Conservation (phyloP, 2,113 vertebrate genomes). For the Polyodon spathula region DNA sequence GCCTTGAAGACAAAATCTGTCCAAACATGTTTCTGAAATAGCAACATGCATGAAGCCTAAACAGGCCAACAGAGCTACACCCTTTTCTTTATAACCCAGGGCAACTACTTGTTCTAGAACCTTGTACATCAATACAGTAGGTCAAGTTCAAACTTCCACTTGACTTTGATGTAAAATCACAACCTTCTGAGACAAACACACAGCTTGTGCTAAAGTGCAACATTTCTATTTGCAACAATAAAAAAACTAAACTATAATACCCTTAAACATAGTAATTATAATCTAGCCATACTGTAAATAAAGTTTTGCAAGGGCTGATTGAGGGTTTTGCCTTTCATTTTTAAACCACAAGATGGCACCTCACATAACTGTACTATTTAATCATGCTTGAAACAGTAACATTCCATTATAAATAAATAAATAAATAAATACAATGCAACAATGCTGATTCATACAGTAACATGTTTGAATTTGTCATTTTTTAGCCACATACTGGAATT, state of each 20-base stretch:
- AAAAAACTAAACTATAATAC: no score
- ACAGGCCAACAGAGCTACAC: slow-evolving; percentile 3
- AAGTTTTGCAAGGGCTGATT: no score
- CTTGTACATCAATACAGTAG: slow-evolving; percentile 15
- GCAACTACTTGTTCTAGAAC: slow-evolving; percentile 5
- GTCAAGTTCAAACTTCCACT: slow-evolving; percentile 21
- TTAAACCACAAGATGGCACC: no score
- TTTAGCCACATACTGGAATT: background rate
- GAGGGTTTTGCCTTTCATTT: no score
- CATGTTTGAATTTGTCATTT: background rate
- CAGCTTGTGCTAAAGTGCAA: slow-evolving; percentile 11
- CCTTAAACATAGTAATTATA: no score
- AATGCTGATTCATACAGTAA: no score
- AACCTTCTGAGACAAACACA: background rate
- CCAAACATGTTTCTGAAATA: slow-evolving; percentile 16
- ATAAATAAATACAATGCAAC: no score
- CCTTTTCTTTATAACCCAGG: slow-evolving; percentile 11
- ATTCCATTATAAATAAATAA: no score
- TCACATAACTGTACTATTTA: no score
- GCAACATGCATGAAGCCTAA: slow-evolving; percentile 9
- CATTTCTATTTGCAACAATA: background rate
- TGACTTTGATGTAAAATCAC: slow-evolving; percentile 14
- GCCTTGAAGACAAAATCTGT: slow-evolving; percentile 12
- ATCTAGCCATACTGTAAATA: no score
- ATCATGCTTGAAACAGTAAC: no score